Base-by-base conservation (phyloP, 2,113 vertebrate species). In the Muntiacus reevesi region DNA sequence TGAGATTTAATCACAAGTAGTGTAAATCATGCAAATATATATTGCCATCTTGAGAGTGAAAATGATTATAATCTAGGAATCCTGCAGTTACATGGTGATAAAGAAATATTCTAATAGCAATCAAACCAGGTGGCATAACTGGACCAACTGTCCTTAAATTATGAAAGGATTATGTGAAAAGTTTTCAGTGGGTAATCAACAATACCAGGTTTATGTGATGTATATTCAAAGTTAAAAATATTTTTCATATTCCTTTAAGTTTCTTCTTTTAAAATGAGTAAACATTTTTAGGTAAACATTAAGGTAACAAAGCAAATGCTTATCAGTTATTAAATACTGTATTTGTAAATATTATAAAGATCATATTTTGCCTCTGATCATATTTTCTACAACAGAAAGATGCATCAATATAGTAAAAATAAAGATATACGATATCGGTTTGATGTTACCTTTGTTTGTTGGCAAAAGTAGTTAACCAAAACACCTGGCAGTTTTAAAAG, bases 381-480 rank as follows among this genome's bases (percentile, higher is more conserved):
- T 7, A 93, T 93, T 98, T 88, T 94, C 59, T 93, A 81, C 4
- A 96, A 87, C 5, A 94, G 16, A 91, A 55, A 97, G 55, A 97
- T 71, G n/a, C 71, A 43, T 76, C 40, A 76, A 43, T 57, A 97
- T 21, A 79, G 57, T 50, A 85, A 93, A 95, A 94, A 74, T 47
- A 91, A 97, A 95, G 60, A 71, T 3, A 60, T 30, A 60, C 13
- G 28, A 36, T 43, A 85, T 88, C 36, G 97, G 50, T 59, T 15
- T 52, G 5, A 96, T 55, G 88, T 71, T 95, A 40, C 96, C 28
- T 92, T 30, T 57, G 81, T n/a, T 47, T 93, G 43, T 6, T 95
- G 33, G 14, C 17, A 57, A 91, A 97, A 91, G 83, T 78, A 52
- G 94, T 33, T 36, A 97, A 95, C 2, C 40, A 10, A 45, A 91